Evolutionary conservation across 2,797 vertebrate genomes (phyloP).

Genomic region (Coendou prehensilis): DNA sequence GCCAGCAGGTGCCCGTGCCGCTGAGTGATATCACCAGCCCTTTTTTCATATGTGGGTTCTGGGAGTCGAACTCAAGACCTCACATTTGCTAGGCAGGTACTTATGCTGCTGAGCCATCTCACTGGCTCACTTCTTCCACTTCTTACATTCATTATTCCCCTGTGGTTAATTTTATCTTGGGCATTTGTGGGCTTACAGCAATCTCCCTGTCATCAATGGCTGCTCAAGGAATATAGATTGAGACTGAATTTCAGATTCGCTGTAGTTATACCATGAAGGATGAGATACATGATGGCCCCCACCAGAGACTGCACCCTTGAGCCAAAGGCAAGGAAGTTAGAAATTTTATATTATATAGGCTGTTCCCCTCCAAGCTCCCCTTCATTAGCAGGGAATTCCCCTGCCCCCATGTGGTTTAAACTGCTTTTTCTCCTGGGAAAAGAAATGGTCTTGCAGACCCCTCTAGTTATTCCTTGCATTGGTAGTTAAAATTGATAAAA

Average conservation of each 20-base stretch:
- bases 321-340: neutral
- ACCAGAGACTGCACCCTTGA: neutral
- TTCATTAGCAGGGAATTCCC: neutral
- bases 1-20: no score
- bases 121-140: neutral
- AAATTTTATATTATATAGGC: neutral
- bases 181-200: neutral
- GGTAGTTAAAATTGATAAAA: neutral
- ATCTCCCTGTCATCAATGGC: no score
- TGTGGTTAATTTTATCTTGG: neutral
- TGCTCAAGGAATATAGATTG: constrained; percentile 5
- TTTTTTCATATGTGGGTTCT: no score
- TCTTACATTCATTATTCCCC: neutral
- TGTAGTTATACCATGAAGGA: constrained; percentile 47
- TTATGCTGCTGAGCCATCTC: no score
- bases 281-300: constrained; percentile 38
- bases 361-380: neutral
- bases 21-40: no score
- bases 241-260: neutral
- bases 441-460: neutral
- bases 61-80: no score
- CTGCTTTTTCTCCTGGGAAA: constrained; percentile 14
- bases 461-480: neutral
- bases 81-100: no score
- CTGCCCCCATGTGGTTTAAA: neutral